Conservation (phyloP, 2,888 invertebrate genomes). For the Ophion obscuratus region DNA sequence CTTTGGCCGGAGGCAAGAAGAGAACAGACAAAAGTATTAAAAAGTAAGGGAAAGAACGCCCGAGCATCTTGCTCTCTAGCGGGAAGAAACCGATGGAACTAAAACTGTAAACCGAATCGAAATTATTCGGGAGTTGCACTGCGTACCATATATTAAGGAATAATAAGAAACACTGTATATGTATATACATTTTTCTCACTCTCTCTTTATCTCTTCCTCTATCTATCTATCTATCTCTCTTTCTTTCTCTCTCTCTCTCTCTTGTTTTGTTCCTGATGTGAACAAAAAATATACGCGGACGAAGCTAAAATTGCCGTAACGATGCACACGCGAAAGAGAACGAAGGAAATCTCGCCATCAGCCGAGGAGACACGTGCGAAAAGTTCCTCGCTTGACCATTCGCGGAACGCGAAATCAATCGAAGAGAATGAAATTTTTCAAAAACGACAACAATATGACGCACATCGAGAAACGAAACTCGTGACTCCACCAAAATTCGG, state of each 20-base stretch:
- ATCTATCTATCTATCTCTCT: not conserved
- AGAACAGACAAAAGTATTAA: not conserved
- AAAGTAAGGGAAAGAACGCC: constrained; percentile 21
- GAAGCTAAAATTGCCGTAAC: not conserved
- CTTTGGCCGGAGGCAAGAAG: constrained; percentile 12
- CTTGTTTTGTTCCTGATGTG: constrained; percentile 1
- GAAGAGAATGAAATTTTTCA: not conserved
- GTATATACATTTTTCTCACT: constrained; percentile 14
- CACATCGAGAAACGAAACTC: not conserved
- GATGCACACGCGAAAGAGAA: not conserved
- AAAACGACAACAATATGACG: not conserved
- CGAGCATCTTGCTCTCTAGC: constrained; percentile 33
- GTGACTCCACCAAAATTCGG: not conserved
- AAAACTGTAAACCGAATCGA: constrained; percentile 67
- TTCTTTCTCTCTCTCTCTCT: constrained; percentile 35
- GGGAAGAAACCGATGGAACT: constrained; percentile 56
- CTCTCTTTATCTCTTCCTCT: constrained; percentile 39
- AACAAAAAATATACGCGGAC: constrained; percentile 5
- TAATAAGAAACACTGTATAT: constrained; percentile 27
- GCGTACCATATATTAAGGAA: constrained; percentile 65
- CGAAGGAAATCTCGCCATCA: not conserved
- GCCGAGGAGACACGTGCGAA: not conserved
- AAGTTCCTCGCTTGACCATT: not conserved
- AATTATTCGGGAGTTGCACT: constrained; percentile 57
- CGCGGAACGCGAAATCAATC: not conserved